phyloP scores from a whole-genome alignment of 2,888 invertebrate genomes.

The Euclidia mi region DNA sequence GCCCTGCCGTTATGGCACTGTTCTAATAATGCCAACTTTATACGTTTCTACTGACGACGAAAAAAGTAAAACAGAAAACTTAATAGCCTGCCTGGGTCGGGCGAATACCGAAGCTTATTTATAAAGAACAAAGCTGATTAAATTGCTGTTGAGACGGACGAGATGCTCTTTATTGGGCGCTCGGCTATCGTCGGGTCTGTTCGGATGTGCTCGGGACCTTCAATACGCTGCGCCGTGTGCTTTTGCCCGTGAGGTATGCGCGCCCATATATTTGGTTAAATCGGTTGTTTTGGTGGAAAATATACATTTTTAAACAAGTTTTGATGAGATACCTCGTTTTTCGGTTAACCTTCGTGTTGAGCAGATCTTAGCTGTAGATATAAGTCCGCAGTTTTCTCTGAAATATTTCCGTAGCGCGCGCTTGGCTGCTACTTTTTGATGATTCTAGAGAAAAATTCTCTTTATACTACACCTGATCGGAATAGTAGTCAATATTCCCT shows the following conservation, averaged over 20 bases:
- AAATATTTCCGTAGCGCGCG: constrained; percentile 11
- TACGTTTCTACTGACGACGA: constrained; percentile 48
- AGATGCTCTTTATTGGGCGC: constrained; percentile 68
- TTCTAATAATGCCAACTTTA: constrained; percentile 50
- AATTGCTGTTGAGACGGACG: constrained; percentile 73
- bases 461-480: too few relatives aligned
- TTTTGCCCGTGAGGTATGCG: constrained; percentile 46
- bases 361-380: not conserved
- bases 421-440: constrained; percentile 25
- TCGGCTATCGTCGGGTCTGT: constrained; percentile 56
- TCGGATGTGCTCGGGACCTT: constrained; percentile 36
- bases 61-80: constrained; percentile 56
- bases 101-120: constrained; percentile 70
- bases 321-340: constrained; percentile 31
- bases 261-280: constrained; percentile 48
- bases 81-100: constrained; percentile 62
- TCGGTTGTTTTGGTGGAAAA: constrained; percentile 47
- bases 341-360: constrained; percentile 18
- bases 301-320: constrained; percentile 53
- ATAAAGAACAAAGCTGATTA: constrained; percentile 79
- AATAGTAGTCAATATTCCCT: too few relatives aligned
- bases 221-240: constrained; percentile 45
- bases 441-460: constrained; percentile 14
- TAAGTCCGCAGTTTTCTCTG: constrained; percentile 6
- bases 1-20: constrained; percentile 32